Evolutionary conservation across 2,797 vertebrate species (phyloP).

Genomic region (Chelmon rostratus): DNA sequence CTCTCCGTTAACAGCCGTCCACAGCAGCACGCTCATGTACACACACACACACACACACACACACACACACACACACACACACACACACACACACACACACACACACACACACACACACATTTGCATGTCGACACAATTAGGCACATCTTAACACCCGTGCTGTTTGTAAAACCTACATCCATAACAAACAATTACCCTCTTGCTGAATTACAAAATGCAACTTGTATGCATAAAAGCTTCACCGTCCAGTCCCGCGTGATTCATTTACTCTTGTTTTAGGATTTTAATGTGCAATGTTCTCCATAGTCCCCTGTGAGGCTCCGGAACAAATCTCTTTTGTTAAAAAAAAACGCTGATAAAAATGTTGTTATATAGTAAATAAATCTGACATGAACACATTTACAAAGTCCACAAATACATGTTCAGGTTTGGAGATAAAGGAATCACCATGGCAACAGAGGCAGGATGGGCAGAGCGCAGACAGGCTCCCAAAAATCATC

Average conservation of each 20-base stretch:
- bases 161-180: slow-evolving; percentile 57
- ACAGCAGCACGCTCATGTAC: slow-evolving; percentile 24
- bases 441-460: slow-evolving; percentile 87
- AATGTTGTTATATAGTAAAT: slow-evolving; percentile 41
- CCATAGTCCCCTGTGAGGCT: background rate
- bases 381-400: slow-evolving; percentile 57
- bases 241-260: slow-evolving; percentile 28
- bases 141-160: slow-evolving; percentile 52
- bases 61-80: slow-evolving; percentile 42
- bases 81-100: no score
- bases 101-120: slow-evolving; percentile 33
- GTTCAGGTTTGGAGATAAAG: slow-evolving; percentile 78
- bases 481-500: slow-evolving; percentile 72
- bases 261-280: slow-evolving; percentile 27
- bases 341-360: background rate
- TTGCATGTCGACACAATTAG: slow-evolving; percentile 59
- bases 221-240: slow-evolving; percentile 20
- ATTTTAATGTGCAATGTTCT: slow-evolving; percentile 25
- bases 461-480: slow-evolving; percentile 78
- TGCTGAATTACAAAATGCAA: slow-evolving; percentile 49
- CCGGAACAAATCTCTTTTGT: slow-evolving; percentile 41
- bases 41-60: slow-evolving; percentile 34
- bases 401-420: slow-evolving; percentile 64
- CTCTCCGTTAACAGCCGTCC: slow-evolving; percentile 58
- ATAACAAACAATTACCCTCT: slow-evolving; percentile 56